phyloP scores from a whole-genome alignment of 2,888 invertebrate genomes.

The Meteorus colon region DNA sequence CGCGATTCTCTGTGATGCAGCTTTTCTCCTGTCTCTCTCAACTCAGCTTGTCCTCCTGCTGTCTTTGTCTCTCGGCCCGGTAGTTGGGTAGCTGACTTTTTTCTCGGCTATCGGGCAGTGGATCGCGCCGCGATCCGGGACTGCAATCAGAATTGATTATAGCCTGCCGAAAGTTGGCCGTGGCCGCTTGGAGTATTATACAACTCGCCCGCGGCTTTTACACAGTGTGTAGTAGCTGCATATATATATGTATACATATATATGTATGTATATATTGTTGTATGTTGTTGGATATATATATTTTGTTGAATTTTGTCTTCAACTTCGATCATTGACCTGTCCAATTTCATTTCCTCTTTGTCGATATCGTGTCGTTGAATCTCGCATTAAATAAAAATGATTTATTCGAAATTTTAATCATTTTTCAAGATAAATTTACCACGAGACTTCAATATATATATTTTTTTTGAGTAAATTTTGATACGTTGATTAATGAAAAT shows the following conservation, averaged over 20 bases:
- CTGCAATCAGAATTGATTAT: constrained; percentile 73
- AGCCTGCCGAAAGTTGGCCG: constrained; percentile 72
- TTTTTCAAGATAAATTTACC: no score
- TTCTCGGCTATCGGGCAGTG: constrained; percentile 69
- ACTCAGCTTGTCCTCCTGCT: background rate
- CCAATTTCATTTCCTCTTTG: constrained; percentile 8
- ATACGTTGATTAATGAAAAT: no score
- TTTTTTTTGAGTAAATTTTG: no score
- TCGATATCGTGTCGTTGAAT: background rate
- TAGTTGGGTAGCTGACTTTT: constrained; percentile 68
- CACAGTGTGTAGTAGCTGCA: constrained; percentile 31
- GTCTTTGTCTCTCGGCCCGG: constrained; percentile 56
- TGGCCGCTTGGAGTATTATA: constrained; percentile 59
- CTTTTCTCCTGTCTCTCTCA: background rate
- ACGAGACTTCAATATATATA: no score
- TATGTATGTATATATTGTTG: background rate
- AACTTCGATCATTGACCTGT: constrained; percentile 19
- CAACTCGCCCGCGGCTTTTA: constrained; percentile 46
- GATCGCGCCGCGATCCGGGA: constrained; percentile 70
- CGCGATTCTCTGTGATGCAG: constrained; percentile 14
- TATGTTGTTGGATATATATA: background rate
- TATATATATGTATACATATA: background rate
- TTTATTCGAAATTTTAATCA: background rate
- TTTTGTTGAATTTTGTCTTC: constrained; percentile 23
- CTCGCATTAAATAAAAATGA: background rate